These are phyloP conservation scores for Manacus vitellinus DNA, from an alignment of 2,113 vertebrate species.

Conservation along the genomic window DNA sequence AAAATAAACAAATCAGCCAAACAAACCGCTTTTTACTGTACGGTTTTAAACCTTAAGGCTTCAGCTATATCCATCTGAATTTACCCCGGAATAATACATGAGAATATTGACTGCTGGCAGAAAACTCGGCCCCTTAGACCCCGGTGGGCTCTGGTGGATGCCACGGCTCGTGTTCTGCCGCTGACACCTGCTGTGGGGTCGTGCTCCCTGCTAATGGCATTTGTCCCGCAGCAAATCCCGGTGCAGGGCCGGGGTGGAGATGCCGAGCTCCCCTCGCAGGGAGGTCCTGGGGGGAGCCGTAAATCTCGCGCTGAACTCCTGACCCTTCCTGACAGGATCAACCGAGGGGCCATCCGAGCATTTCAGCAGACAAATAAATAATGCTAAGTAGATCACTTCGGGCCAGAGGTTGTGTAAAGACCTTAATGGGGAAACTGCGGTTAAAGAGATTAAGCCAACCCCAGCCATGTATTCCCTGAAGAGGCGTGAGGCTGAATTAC, in stretches of 20 bases:
- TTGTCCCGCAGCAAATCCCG: not conserved
- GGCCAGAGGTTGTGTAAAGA: slow-evolving; percentile 64
- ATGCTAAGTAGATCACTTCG: slow-evolving; percentile 48
- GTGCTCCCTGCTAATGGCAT: not conserved
- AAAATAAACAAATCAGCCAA: not conserved
- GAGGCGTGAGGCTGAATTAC: slow-evolving; percentile 8
- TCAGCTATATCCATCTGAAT: not conserved
- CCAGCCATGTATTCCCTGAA: not conserved
- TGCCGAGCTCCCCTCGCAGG: not conserved
- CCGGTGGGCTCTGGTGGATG: not conserved
- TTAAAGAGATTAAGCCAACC: slow-evolving; percentile 52
- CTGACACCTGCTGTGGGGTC: not conserved
- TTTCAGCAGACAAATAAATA: slow-evolving; percentile 56
- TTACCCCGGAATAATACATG: not conserved
- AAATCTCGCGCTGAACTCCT: slow-evolving; percentile 47
- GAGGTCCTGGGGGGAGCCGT: not conserved
- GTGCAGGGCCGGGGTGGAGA: not conserved
- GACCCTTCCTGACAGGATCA: slow-evolving; percentile 42
- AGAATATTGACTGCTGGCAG: not conserved
- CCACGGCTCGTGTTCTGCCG: not conserved
- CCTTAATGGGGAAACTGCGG: slow-evolving; percentile 41
- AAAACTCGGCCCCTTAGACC: not conserved
- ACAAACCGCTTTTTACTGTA: not conserved
- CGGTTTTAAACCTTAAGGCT: not conserved
- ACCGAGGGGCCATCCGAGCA: not conserved